A percentile compares a stretch with the other conserved stretches of the same genome.
Evolutionary conservation across 2,113 vertebrate genomes (phyloP).

Genomic region (Larimichthys polyactis): DNA sequence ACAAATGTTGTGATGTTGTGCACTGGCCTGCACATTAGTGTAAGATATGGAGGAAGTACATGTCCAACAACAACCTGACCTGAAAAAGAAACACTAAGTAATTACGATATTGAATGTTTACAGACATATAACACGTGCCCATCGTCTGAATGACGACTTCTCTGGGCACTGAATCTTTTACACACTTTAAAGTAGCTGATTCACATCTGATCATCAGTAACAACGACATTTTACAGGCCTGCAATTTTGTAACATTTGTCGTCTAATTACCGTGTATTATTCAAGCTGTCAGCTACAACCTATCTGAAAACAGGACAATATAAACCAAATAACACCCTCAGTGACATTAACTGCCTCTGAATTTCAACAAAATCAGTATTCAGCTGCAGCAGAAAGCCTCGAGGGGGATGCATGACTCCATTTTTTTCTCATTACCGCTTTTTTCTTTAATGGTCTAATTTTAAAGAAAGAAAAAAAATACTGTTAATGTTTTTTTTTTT

Average conservation of each 20-base stretch:
- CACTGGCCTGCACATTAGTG: background rate
- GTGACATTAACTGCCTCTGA: slow-evolving; percentile 22
- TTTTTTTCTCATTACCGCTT: slow-evolving; percentile 45
- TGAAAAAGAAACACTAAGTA: background rate
- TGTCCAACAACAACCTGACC: background rate
- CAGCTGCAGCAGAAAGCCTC: slow-evolving; percentile 11
- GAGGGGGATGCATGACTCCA: background rate
- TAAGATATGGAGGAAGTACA: too few species aligned
- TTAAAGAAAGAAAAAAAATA: slow-evolving; percentile 27
- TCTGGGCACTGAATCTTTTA: background rate
- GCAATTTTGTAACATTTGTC: background rate
- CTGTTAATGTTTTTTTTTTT: background rate
- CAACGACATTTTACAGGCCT: background rate
- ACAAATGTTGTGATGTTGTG: too few species aligned
- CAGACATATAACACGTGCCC: background rate
- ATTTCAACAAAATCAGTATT: slow-evolving; percentile 25
- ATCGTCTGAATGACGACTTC: background rate
- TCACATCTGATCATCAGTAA: background rate
- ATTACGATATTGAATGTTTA: background rate
- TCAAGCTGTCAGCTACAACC: slow-evolving; percentile 5
- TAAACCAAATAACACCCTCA: slow-evolving; percentile 31
- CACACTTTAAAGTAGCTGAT: background rate
- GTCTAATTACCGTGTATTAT: background rate
- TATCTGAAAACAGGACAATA: slow-evolving; percentile 12
- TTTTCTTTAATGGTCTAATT: slow-evolving; percentile 59